Evolutionary conservation across 2,113 vertebrate genomes (phyloP).

Genomic region (Pelusios castaneus): DNA sequence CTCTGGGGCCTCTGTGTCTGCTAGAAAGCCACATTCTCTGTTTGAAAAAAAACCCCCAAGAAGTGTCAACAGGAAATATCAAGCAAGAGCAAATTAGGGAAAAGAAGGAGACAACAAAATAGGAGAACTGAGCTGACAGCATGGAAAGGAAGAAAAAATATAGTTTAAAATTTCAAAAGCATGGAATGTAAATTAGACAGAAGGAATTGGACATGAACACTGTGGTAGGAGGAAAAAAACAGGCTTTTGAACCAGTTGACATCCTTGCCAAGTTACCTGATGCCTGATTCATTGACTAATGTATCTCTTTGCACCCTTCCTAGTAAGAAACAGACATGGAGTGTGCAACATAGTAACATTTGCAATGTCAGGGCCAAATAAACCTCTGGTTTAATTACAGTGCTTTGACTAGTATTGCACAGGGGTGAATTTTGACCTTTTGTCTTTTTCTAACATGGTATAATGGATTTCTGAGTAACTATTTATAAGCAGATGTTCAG

Average conservation of each 20-base stretch:
- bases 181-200: slow-evolving; percentile 14
- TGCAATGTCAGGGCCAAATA: slow-evolving; percentile 71
- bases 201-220: slow-evolving; percentile 24
- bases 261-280: slow-evolving; percentile 62
- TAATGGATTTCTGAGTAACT: slow-evolving; percentile 63
- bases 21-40: slow-evolving; percentile 79
- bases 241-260: background rate
- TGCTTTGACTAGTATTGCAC: slow-evolving; percentile 74
- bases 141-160: slow-evolving; percentile 27
- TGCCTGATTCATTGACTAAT: slow-evolving; percentile 67
- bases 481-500: slow-evolving; percentile 42
- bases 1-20: slow-evolving; percentile 82
- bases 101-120: slow-evolving; percentile 52
- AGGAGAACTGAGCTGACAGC: background rate
- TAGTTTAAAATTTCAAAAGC: slow-evolving; percentile 39
- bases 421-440: slow-evolving; percentile 64
- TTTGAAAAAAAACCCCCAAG: slow-evolving; percentile 71
- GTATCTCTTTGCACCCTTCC: slow-evolving; percentile 6
- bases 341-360: slow-evolving; percentile 71
- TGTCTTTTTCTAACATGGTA: slow-evolving; percentile 65
- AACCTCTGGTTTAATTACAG: slow-evolving; percentile 74
- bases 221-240: background rate
- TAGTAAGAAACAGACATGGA: slow-evolving; percentile 56
- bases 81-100: slow-evolving; percentile 71
- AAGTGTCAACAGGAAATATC: slow-evolving; percentile 80